Base-by-base conservation (phyloP, 2,797 vertebrate genomes). In the Coranthus polyacanthus region DNA sequence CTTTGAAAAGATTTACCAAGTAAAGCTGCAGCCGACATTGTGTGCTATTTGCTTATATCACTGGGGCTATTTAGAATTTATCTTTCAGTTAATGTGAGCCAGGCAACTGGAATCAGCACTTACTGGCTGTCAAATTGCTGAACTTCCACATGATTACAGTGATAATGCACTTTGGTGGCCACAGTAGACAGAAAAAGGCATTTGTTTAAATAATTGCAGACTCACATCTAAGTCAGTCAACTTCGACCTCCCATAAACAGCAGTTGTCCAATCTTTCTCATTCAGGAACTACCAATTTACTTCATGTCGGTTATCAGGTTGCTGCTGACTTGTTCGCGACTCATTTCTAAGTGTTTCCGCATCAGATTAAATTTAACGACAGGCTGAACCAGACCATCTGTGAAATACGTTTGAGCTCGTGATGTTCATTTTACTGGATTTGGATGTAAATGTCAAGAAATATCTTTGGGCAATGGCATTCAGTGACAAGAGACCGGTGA, bases 361-460 rank as follows among this genome's bases (percentile, higher is more conserved):
- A 46, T 41, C 9, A 52, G 16, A 51, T 56, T 2, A 6, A 5
- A 17, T 49, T 13, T 54, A 16, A 39, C 26, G 17, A 21, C 12
- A 20, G 12, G 38, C 26, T 16, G 22, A 47, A 13, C 42, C 8
- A 7, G 4, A 32, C 22, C 16, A 38, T 24, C 20, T 34, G 50
- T 62, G 3, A 52, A 52, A 54, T 15, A 60, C 52, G 45, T 68
- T 38, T 58, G 29, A 68, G 57, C 44, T 37, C 38, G 20, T 24
- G 17, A 53, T 72, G 43, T 63, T 65, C n/a, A 65, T 59, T 60
- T 49, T 64, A 32, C 43, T 26, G 61, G 57, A 63, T 81, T 55
- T 57, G 18, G 38, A 59, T 68, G 38, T 78, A 77, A 83, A 83
- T 75, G 73, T 83, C 78, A 75, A 78, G 61, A 57, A 77, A 65